These are phyloP conservation scores for Engystomops pustulosus DNA, from an alignment of 2,113 vertebrate species.

Conservation along the genomic window DNA sequence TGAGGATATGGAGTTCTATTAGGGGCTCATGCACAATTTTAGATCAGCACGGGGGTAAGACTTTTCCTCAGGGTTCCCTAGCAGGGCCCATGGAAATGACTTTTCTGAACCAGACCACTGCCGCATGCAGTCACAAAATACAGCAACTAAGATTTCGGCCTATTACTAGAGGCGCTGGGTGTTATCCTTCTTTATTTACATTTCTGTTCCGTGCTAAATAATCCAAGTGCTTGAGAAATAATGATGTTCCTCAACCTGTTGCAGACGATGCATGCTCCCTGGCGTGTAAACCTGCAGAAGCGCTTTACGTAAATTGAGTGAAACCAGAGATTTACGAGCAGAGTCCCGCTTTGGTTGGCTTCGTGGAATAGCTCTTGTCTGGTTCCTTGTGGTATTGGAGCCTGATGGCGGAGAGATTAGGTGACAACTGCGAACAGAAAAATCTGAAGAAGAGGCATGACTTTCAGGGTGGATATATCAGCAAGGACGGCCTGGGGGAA, in stretches of 20 bases:
- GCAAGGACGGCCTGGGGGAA: conserved; percentile 92
- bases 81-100: too few species aligned
- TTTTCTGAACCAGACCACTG: too few species aligned
- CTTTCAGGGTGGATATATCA: conserved; percentile 96
- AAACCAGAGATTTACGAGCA: conserved; percentile 68
- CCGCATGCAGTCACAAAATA: background rate
- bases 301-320: conserved; percentile 58
- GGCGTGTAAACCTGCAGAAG: conserved; percentile 63
- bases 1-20: too few species aligned
- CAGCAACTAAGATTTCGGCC: background rate
- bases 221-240: background rate
- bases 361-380: conserved; percentile 13
- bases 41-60: too few species aligned
- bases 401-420: conserved; percentile 72
- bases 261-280: background rate
- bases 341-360: conserved; percentile 73
- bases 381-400: conserved; percentile 10
- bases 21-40: too few species aligned
- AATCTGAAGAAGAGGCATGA: conserved; percentile 98
- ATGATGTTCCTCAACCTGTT: background rate
- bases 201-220: background rate
- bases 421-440: conserved; percentile 91
- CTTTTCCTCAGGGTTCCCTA: too few species aligned
- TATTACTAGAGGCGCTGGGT: too few species aligned
- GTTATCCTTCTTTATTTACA: conserved; percentile 12